Conservation (phyloP, 2,888 invertebrate genomes). For the Oxycera nigricornis region DNA sequence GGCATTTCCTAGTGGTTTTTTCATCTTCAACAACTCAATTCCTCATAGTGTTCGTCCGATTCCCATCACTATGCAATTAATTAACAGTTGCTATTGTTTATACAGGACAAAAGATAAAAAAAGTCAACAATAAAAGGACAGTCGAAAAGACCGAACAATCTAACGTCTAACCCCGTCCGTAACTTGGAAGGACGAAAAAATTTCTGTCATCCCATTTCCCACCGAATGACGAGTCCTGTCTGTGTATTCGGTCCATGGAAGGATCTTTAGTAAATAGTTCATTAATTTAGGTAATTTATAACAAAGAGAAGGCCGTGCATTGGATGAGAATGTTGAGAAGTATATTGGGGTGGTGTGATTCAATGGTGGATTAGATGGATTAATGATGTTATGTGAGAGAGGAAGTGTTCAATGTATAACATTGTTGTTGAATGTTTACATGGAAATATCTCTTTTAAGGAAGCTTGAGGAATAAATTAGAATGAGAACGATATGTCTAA, state of each 20-base stretch:
- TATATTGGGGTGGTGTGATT: background rate
- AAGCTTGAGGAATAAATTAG: too few relatives aligned
- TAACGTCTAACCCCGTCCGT: too few relatives aligned
- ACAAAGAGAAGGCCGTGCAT: background rate
- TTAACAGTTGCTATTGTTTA: background rate
- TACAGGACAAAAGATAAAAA: background rate
- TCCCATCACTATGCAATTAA: background rate
- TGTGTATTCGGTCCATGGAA: background rate
- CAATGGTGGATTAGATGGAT: background rate
- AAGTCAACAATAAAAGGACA: background rate
- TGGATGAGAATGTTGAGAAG: background rate
- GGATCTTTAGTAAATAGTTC: background rate
- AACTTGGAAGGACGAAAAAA: background rate
- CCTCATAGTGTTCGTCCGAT: too few relatives aligned
- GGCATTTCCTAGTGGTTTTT: too few relatives aligned
- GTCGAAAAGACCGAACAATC: background rate
- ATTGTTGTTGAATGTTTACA: background rate
- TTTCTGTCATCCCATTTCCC: background rate
- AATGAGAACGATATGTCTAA: background rate
- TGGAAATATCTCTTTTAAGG: too few relatives aligned
- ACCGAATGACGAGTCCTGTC: background rate
- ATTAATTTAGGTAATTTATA: background rate
- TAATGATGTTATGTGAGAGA: background rate
- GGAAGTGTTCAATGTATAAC: background rate
- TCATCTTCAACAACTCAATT: too few relatives aligned